Conservation (phyloP, 2,888 invertebrate genomes). For the Pseudococcus jackbeardsleyi region DNA sequence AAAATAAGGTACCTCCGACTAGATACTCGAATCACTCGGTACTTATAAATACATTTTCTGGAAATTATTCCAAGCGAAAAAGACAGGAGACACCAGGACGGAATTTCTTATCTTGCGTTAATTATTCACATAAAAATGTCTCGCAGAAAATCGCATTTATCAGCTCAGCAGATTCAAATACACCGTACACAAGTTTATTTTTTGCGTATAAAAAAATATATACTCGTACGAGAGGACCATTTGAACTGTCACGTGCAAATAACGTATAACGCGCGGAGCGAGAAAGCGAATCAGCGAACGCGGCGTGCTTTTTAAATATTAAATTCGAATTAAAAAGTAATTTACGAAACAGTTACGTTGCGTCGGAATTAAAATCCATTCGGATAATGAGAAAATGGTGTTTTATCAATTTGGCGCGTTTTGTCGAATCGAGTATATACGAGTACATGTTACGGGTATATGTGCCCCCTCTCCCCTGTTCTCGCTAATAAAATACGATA, state of each 20-base stretch:
- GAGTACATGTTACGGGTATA: background rate
- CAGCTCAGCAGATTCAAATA: background rate
- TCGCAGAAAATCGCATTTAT: conserved; percentile 24
- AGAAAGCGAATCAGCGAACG: background rate
- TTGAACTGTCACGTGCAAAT: background rate
- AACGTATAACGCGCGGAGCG: background rate
- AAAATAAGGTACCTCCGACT: background rate
- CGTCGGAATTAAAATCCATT: conserved; percentile 32
- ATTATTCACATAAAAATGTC: background rate
- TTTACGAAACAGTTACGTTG: background rate
- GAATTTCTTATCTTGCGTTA: background rate
- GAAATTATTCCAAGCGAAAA: background rate
- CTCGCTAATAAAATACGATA: background rate
- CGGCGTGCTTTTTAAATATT: conserved; percentile 22
- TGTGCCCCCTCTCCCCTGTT: background rate
- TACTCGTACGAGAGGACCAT: background rate
- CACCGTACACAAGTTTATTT: background rate
- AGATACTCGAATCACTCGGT: background rate
- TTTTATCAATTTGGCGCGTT: conserved; percentile 28
- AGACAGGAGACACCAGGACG: background rate
- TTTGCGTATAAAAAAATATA: background rate
- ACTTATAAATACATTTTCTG: background rate
- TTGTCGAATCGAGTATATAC: background rate
- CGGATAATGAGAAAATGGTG: conserved; percentile 49
- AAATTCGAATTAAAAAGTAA: conserved; percentile 39